Evolutionary conservation across 2,113 vertebrate species (phyloP), one percentile per base, ranked within the genome.

Genomic region (Cisticola juncidis): DNA sequence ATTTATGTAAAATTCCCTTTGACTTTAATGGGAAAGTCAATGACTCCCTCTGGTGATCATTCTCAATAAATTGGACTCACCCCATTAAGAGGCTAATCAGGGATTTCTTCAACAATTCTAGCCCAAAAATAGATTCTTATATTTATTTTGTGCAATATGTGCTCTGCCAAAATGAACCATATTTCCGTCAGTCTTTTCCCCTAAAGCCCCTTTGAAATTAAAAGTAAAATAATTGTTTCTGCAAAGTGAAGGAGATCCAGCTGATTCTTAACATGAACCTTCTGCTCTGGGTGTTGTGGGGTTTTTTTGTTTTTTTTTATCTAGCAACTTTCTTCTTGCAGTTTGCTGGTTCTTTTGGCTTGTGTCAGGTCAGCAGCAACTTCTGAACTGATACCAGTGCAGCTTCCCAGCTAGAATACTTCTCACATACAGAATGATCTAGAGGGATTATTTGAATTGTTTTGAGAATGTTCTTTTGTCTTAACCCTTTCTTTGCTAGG

Each of bases 41-140:
- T 93, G 77, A 94, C 95, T 97, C 94, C 95, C 94, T 96, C 92
- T 96, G 93, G 94, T 96, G 96, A 94, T 95, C 77, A 61, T 93
- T 96, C 94, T 92, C 72, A 57, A 91, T 81, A 93, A 90, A 93
- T 93, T 95, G 80, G 93, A 86, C 45, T 96, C 92, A 86, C 88
- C 80, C 88, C 82, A 86, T 96, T 96, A 93, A 79, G 82, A 95
- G 69, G 25, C 82, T 94, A 94, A 96, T 84, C 61, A 90, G 88
- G 72, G 88, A 83, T 84, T 96, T 96, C 64, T 91, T 92, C 72
- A 93, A 71, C 72, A 60, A 68, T 88, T 88, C 64, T 60, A 71
- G 26, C 14, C 92, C 68, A 50, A 94, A 90, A 96, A 90, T 92
- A 96, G 88, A 65, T 86, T 69, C 82, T 80, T 61, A 76, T 81